Conservation (phyloP, 2,113 vertebrate species). For the Callaeas wilsoni region DNA sequence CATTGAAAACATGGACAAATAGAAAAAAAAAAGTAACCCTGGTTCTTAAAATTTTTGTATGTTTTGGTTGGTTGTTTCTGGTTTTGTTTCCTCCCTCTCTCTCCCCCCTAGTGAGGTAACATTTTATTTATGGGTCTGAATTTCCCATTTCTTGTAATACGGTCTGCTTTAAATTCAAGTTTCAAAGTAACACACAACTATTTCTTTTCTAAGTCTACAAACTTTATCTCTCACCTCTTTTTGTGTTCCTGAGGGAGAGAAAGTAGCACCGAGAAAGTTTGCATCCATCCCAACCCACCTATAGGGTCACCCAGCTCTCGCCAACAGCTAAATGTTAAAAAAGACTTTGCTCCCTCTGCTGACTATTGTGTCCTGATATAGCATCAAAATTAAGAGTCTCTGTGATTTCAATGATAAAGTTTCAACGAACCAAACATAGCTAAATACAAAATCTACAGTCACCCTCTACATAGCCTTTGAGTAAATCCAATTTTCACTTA, state of each 20-base stretch:
- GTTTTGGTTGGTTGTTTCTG: not conserved
- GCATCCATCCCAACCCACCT: not conserved
- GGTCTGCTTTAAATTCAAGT: not conserved
- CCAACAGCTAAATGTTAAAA: not conserved
- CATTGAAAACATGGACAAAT: not conserved
- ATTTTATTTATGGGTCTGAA: not conserved
- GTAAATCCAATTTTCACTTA: not conserved
- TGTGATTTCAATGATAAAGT: not conserved
- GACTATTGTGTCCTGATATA: not conserved
- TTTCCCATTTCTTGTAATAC: not conserved
- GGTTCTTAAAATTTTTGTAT: not conserved
- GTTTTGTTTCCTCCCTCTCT: not conserved
- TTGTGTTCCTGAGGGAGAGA: not conserved
- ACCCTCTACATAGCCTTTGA: not conserved
- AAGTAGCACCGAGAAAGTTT: not conserved
- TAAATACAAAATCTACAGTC: not conserved
- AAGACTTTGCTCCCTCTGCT: conserved; percentile 44
- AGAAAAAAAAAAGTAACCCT: not conserved
- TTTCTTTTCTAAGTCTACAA: not conserved
- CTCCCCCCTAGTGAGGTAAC: fast-evolving
- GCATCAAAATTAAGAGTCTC: not conserved
- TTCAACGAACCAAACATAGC: not conserved
- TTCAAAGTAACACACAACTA: not conserved
- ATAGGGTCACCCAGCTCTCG: not conserved
- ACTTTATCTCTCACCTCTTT: not conserved